phyloP scores from a whole-genome alignment of 2,888 invertebrate genomes.

The Ennomos quercinarius region DNA sequence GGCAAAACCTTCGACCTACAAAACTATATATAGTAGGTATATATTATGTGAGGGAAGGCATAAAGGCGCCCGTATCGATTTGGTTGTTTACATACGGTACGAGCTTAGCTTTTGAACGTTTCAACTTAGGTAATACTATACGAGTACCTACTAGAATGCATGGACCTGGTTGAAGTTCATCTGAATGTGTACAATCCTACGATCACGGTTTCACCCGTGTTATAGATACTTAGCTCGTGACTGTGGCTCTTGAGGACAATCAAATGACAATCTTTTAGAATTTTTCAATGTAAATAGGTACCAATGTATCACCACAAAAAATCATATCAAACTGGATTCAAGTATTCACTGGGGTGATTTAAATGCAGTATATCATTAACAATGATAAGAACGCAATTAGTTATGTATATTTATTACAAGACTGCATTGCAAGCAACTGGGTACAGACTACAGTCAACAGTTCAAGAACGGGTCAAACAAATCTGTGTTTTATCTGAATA shows the following conservation, averaged over 20 bases:
- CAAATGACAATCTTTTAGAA: too few relatives aligned
- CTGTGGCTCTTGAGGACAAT: too few relatives aligned
- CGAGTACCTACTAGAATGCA: too few relatives aligned
- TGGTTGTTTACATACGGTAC: too few relatives aligned
- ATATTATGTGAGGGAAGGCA: neutral
- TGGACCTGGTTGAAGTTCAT: too few relatives aligned
- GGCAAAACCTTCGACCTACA: constrained; percentile 13
- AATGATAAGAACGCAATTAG: constrained; percentile 38
- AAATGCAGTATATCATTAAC: constrained; percentile 23
- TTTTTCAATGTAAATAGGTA: too few relatives aligned
- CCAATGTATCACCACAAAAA: constrained; percentile 9
- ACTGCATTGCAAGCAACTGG: constrained; percentile 32
- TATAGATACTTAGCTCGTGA: too few relatives aligned
- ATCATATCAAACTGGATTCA: constrained; percentile 27
- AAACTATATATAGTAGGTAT: neutral
- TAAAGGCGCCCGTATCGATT: too few relatives aligned
- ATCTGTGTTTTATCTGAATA: constrained; percentile 61
- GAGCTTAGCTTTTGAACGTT: too few relatives aligned
- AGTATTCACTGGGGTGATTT: constrained; percentile 10
- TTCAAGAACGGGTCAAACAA: constrained; percentile 57
- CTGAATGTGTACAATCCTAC: too few relatives aligned
- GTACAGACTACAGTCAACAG: constrained; percentile 8
- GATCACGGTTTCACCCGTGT: too few relatives aligned
- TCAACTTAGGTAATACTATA: too few relatives aligned
- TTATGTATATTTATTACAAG: constrained; percentile 16